Conservation (phyloP, 2,113 vertebrate species). For the Todiramphus chloris region DNA sequence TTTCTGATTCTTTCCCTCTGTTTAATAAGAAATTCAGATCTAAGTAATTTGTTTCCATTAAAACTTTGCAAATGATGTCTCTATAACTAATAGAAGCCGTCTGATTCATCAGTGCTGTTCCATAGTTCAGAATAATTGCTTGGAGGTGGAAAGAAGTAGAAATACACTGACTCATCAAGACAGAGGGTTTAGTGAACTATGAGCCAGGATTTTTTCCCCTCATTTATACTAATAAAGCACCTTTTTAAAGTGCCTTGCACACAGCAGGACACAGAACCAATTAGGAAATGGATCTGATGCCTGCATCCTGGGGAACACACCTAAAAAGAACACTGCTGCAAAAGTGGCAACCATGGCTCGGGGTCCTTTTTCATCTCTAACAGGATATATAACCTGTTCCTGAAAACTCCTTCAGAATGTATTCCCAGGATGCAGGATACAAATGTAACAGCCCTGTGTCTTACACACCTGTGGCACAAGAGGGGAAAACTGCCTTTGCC, state of each 20-base stretch:
- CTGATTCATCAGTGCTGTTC: conserved; percentile 35
- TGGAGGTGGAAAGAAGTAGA: conserved; percentile 37
- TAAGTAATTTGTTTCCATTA: conserved; percentile 2
- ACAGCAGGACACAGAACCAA: not conserved
- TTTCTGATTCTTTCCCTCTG: not conserved
- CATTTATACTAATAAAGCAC: conserved; percentile 14
- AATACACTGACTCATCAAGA: conserved; percentile 50
- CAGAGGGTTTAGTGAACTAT: not conserved
- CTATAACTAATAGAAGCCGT: not conserved
- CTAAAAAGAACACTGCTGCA: not conserved
- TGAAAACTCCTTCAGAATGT: not conserved
- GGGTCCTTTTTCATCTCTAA: not conserved
- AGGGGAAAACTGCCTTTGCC: not conserved
- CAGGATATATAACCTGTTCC: not conserved
- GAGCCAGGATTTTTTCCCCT: conserved; percentile 33
- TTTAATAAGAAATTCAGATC: not conserved
- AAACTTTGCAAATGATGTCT: conserved; percentile 3
- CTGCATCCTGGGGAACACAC: not conserved
- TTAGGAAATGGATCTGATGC: conserved; percentile 14
- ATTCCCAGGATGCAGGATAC: not conserved
- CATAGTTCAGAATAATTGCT: conserved; percentile 54
- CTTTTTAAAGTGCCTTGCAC: conserved; percentile 6
- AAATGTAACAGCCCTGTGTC: not conserved
- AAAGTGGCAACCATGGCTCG: not conserved
- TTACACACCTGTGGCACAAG: not conserved